phyloP scores from a whole-genome alignment of 2,797 vertebrate species.

The Chrosomus eos region DNA sequence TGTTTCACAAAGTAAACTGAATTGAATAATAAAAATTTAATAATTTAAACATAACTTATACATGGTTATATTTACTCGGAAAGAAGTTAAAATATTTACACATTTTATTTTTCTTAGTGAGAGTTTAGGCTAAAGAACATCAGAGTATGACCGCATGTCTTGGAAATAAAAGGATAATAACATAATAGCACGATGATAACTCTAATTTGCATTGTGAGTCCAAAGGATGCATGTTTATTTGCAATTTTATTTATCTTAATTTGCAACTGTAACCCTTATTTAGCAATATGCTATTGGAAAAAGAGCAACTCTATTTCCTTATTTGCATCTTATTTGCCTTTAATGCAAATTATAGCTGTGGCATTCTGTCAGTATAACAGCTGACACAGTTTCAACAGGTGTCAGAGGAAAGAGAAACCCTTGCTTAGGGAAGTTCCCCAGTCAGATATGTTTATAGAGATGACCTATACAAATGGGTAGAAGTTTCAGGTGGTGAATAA shows the following conservation, averaged over 20 bases:
- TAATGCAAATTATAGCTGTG: conserved; percentile 55
- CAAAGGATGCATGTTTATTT: neutral
- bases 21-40: neutral
- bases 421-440: conserved; percentile 58
- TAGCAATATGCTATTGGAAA: neutral
- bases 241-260: neutral
- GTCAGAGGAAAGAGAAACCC: neutral
- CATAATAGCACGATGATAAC: neutral
- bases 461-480: neutral
- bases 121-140: neutral
- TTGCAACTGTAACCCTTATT: conserved; percentile 1
- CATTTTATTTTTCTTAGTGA: neutral
- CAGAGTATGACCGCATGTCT: neutral
- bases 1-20: neutral
- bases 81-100: neutral
- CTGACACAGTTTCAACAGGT: conserved; percentile 23
- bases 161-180: neutral
- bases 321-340: conserved; percentile 71
- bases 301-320: neutral
- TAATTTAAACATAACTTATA: neutral
- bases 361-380: conserved; percentile 19
- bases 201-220: neutral
- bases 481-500: neutral
- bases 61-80: neutral
- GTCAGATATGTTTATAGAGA: conserved; percentile 24